phyloP scores from a whole-genome alignment of 2,797 vertebrate genomes.

The Micromesistius poutassou region DNA sequence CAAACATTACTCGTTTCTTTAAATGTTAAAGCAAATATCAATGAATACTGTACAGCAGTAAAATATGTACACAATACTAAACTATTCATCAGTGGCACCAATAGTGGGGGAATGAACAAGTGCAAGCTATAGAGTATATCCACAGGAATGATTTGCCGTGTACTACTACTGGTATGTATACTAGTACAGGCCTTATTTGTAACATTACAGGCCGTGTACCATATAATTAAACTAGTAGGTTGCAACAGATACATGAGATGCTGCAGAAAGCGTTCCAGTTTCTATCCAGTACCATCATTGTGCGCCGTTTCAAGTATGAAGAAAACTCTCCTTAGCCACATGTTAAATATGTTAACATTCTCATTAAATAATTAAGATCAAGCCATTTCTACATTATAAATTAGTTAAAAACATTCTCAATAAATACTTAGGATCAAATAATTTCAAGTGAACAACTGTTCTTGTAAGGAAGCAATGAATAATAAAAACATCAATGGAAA shows the following conservation, averaged over 20 bases:
- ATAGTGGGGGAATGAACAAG: slow-evolving; percentile 26
- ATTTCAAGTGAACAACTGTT: not conserved
- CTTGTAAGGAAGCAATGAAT: slow-evolving; percentile 9
- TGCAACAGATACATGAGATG: slow-evolving; percentile 9
- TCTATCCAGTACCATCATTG: slow-evolving; percentile 25
- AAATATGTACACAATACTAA: slow-evolving; percentile 55
- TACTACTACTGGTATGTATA: not conserved
- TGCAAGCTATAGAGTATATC: slow-evolving; percentile 17
- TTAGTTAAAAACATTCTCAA: not conserved
- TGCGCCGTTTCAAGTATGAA: slow-evolving; percentile 38
- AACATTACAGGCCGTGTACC: not conserved
- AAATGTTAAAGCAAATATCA: slow-evolving; percentile 35
- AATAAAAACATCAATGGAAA: slow-evolving; percentile 19
- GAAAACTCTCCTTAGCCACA: slow-evolving; percentile 19
- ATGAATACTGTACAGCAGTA: slow-evolving; percentile 71
- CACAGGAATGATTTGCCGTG: slow-evolving; percentile 11
- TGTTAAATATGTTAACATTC: slow-evolving; percentile 10
- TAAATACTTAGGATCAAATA: not conserved
- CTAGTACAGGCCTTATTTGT: not conserved
- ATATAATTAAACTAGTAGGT: slow-evolving; percentile 7
- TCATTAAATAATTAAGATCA: slow-evolving; percentile 45
- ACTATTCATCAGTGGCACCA: slow-evolving; percentile 14
- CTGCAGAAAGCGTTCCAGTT: slow-evolving; percentile 23
- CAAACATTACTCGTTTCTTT: slow-evolving; percentile 52
- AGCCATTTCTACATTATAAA: not conserved